Evolutionary conservation across 64 coral and sea anemone species (phyloP), one percentile per base, ranked within the genome.

Genomic region (Stichodactyla mertensii): DNA sequence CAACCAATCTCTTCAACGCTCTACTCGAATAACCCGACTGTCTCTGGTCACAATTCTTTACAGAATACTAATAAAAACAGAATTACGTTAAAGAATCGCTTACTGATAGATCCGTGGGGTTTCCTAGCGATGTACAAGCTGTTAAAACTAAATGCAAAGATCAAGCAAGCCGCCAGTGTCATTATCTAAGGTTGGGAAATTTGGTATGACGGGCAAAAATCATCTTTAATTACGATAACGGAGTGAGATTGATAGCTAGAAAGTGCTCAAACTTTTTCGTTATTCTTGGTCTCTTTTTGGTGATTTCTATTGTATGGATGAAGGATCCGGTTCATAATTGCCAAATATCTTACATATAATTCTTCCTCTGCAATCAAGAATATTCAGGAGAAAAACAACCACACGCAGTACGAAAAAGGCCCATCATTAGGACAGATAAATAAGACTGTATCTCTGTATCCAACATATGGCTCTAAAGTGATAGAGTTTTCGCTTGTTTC

Each of bases 171-270:
- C 69, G 69, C n/a, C 24, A 11, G 19, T 69, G 64, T 20, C 64
- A 69, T 74, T 26, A 58, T 11, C 8, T 58, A 11, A 11, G 9
- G 56, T 58, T 58, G 8, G 56, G 0, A 15, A 58, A 58, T 58
- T 58, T 15, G 9, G 14, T 58, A 74, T 74, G 69, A 74, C 69
- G 27, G 27, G 5, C 64, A 31, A 74, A 26, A 23, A 74, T 12
- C 69, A 28, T 74, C 4, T 74, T 14, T 74, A 74, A 74, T 74
- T 74, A 74, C 69, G 69, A 74, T 74, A 74, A 74, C 69, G 16
- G 24, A 27, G 8, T 7, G 27, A 74, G 24, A 74, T 74, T 71
- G 24, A 71, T 71, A 22, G 10, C 7, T n/a, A 31, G 20, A 28
- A 71, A 12, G 24, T 71, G 6, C 6, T 67, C 6, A 22, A 16